Evolutionary conservation across 64 coral and sea anemone species (phyloP).

Genomic region (Anthopleura sola): DNA sequence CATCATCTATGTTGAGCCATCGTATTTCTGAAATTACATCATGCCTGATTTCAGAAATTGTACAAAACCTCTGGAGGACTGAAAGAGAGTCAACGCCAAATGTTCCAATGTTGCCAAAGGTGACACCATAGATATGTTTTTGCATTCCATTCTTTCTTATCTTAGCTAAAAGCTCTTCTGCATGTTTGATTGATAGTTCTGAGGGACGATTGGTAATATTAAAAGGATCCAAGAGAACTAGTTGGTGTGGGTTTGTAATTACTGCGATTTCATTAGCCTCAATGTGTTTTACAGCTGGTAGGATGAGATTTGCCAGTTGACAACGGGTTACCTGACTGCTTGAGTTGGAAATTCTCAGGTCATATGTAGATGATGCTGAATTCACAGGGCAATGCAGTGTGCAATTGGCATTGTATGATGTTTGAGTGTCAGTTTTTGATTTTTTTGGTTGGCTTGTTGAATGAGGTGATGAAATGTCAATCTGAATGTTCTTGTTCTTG

Average conservation of each 20-base stretch:
- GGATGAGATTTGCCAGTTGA: neutral
- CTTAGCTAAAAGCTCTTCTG: neutral
- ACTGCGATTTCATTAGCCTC: neutral
- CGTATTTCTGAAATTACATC: neutral
- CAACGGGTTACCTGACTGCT: neutral
- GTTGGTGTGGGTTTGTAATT: neutral
- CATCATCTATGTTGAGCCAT: neutral
- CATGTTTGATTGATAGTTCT: neutral
- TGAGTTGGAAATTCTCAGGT: neutral
- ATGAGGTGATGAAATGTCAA: neutral
- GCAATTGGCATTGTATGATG: neutral
- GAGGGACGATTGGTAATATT: neutral
- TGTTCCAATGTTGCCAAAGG: neutral
- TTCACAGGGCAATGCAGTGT: neutral
- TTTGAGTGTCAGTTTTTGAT: neutral
- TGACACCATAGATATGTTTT: neutral
- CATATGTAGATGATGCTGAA: neutral
- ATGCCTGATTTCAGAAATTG: neutral
- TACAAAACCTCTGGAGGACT: neutral
- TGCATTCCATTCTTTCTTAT: neutral
- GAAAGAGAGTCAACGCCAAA: neutral
- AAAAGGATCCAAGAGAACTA: neutral
- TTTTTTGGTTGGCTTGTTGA: too few relatives aligned
- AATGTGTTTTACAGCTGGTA: neutral
- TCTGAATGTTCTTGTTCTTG: neutral